Evolutionary conservation across 1,140 invertebrate genomes (phyloP), one percentile per base, ranked within the genome.

Genomic region (Scaptomyza montana): DNA sequence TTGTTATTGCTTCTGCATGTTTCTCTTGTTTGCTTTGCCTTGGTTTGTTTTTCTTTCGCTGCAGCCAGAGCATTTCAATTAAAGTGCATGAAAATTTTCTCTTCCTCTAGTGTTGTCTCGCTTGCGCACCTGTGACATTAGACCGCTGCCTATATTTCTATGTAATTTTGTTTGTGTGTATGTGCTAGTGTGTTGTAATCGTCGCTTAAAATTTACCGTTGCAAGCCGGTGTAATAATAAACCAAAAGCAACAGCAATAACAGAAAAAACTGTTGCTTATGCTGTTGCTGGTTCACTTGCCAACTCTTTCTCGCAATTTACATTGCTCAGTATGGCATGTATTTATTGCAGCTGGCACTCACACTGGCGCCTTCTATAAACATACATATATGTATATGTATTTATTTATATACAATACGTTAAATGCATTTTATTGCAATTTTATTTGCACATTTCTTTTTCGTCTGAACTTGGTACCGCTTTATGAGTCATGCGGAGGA

Each of bases 401-500:
- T 30, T 60, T 36, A 47, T 61, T 50, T 33, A 60, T 46, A 43
- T 8, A 39, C 5, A 8, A 30, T 25, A 33, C n/a, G 54, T 63
- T 56, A 70, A 77, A 71, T 75, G 51, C 53, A 72, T 74, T 84
- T 74, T 66, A 80, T 71, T 75, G 64, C 78, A 69, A 64, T 76
- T 78, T 82, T 64, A 67, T 80, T 80, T 67, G 64, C 78, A 30
- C 47, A 67, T 59, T 69, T 75, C 36, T 66, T 66, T 19, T 69
- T 75, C 13, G 69, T 62, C 78, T 86, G 82, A 86, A 86, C 82
- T 87, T 86, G 82, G 72, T 64, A 84, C 80, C 80, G 80, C 77
- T 84, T 80, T 77, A 64, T 86, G 82, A 86, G 76, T 86, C 82
- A 86, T 80, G 71, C 82, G 47, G 41, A 53, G 59, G 47, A 59